These are phyloP conservation scores for Panthera tigris DNA, from an alignment of 2,113 vertebrate species.

Conservation along the genomic window DNA sequence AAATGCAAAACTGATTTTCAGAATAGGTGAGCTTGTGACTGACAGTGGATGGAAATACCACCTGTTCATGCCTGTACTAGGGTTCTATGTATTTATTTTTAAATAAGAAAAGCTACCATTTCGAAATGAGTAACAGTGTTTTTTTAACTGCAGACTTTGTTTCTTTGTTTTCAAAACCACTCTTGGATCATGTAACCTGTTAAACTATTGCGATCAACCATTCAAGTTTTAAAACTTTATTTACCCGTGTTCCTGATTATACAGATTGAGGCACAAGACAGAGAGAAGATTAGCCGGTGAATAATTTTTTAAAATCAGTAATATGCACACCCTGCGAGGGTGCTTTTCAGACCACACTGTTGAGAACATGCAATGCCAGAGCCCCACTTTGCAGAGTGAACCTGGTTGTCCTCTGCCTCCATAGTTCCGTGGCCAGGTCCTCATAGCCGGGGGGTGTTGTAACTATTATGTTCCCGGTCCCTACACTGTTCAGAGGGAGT, in stretches of 20 bases:
- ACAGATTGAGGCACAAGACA: background rate
- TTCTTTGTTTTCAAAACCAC: background rate
- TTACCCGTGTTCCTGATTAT: background rate
- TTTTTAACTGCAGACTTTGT: background rate
- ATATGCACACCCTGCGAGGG: background rate
- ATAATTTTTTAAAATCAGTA: background rate
- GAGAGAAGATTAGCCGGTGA: background rate
- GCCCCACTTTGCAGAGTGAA: rapidly evolving
- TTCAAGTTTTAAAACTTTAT: background rate
- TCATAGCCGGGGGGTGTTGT: rapidly evolving
- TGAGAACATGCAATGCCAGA: rapidly evolving
- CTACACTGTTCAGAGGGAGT: rapidly evolving
- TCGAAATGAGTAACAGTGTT: background rate
- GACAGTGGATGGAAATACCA: background rate
- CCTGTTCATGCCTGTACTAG: background rate
- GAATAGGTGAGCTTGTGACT: background rate
- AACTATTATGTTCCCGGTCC: background rate
- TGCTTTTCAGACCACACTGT: background rate
- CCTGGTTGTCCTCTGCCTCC: rapidly evolving
- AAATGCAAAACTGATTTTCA: background rate
- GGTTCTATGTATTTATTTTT: background rate
- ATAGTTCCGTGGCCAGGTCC: background rate
- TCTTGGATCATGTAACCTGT: background rate
- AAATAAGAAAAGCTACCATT: background rate
- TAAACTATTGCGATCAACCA: background rate